Percentiles rank a stretch among this genome's conserved stretches.
These are phyloP conservation scores for Pheosia gnoma DNA, from an alignment of 2,888 invertebrate species.

Conservation along the genomic window DNA sequence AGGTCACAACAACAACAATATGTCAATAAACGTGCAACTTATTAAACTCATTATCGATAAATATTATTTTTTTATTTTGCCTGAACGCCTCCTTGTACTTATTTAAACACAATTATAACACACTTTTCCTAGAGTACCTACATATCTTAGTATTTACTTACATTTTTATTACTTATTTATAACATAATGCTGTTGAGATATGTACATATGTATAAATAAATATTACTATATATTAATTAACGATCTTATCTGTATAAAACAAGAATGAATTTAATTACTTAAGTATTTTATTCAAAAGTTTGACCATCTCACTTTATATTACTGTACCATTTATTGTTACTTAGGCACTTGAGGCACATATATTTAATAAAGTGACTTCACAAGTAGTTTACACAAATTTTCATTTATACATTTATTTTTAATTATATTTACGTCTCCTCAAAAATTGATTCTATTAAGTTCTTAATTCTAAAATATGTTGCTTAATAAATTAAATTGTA, in stretches of 20 bases:
- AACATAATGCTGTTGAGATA: background rate
- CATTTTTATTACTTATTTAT: background rate
- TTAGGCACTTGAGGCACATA: too few species aligned
- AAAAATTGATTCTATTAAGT: too few species aligned
- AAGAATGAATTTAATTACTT: background rate
- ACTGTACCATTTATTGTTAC: too few species aligned
- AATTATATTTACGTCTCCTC: too few species aligned
- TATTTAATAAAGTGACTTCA: too few species aligned
- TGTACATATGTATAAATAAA: background rate
- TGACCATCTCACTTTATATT: too few species aligned
- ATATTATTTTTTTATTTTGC: background rate
- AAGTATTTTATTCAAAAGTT: background rate
- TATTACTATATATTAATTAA: background rate
- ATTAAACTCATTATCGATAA: constrained; percentile 1
- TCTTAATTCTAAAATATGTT: too few species aligned
- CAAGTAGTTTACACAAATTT: too few species aligned
- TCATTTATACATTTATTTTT: too few species aligned
- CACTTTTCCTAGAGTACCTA: background rate
- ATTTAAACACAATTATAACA: background rate
- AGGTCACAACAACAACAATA: background rate
- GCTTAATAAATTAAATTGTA: too few species aligned
- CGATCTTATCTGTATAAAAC: background rate
- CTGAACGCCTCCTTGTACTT: background rate
- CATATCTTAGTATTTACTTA: constrained; percentile 2
- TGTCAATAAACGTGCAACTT: background rate